Base-by-base conservation (phyloP, 2,113 vertebrate genomes). In the Bos indicus region DNA sequence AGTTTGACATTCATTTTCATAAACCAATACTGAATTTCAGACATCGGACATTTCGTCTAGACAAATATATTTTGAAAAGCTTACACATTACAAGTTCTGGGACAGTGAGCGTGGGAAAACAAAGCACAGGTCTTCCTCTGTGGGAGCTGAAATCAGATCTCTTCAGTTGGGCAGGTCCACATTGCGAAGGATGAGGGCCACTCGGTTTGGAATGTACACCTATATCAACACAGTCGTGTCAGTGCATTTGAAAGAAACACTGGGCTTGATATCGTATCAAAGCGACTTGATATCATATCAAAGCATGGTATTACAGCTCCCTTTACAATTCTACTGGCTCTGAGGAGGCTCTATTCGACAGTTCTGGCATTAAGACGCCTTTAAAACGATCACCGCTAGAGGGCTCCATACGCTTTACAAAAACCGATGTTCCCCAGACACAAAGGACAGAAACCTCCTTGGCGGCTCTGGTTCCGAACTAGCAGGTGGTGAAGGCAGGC, bases 121-220 rank as follows among this genome's bases (percentile, higher is more conserved):
- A 5, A 40, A 78, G 77, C 36, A 28, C 59, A 85, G 43, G 93
- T 98, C 97, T 96, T 85, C 46, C 1, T 33, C 48, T 6, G n/a
- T 28, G 2, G 78, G 77, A 46, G 93, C 25, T 46, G 95, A 81
- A 60, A 59, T 23, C 77, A 15, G 13, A 54, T 85, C 62, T 98
- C 92, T 92, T 99, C 98, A 99, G 92, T 98, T 98, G 30, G 97
- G 96, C 59, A 97, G 90, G 91, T 99, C 99, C 62, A 33, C 74
- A 43, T 99, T 99, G 56, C 98, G 98, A 97, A 99, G 98, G 90
- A 99, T 93, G 96, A 99, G 94, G 94, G 98, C 98, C 98, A 99
- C 99, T 97, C 99, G 99, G 98, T 98, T 99, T 96, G 99, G 99
- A 99, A 99, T 99, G 99, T 99, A 99, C 88, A 99, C 98, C 99